Evolutionary conservation across 2,888 invertebrate species (phyloP).

Genomic region (Temnothorax unifasciatus): DNA sequence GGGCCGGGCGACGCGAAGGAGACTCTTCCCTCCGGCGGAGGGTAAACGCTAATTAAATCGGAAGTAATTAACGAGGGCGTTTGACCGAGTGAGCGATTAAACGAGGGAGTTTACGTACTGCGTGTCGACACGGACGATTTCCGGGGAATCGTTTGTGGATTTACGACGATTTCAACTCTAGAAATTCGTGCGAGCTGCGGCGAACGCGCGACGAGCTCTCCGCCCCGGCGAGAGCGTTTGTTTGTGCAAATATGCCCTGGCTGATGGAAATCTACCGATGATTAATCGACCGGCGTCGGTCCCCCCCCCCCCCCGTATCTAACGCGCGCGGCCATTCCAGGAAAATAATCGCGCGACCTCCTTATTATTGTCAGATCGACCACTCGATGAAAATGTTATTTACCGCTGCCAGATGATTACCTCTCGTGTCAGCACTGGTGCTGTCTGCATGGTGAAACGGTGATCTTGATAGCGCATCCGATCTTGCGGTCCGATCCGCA

Average conservation of each 20-base stretch:
- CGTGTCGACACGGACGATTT: constrained; percentile 57
- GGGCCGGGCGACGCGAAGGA: neutral
- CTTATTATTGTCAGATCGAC: constrained; percentile 64
- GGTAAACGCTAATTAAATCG: constrained; percentile 76
- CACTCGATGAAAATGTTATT: constrained; percentile 62
- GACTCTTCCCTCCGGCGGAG: constrained; percentile 59
- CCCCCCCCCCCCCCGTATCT: constrained; percentile 1
- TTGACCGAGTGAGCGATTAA: constrained; percentile 74
- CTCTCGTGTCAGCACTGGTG: constrained; percentile 70
- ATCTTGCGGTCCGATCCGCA: neutral
- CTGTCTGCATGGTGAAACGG: constrained; percentile 26
- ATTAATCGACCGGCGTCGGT: constrained; percentile 54
- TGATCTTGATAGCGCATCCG: constrained; percentile 51
- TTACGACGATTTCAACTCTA: constrained; percentile 54
- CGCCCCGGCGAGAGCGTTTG: constrained; percentile 38
- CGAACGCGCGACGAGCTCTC: constrained; percentile 17
- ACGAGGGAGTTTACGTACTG: constrained; percentile 69
- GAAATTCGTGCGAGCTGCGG: constrained; percentile 40
- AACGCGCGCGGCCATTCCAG: constrained; percentile 44
- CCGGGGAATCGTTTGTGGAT: constrained; percentile 68
- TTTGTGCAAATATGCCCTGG: constrained; percentile 50
- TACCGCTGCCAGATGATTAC: constrained; percentile 71
- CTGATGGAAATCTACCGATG: constrained; percentile 62
- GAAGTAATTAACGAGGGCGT: constrained; percentile 75
- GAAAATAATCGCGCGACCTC: constrained; percentile 53